phyloP scores from a whole-genome alignment of 2,113 vertebrate genomes.

The Eudorcas thomsonii region DNA sequence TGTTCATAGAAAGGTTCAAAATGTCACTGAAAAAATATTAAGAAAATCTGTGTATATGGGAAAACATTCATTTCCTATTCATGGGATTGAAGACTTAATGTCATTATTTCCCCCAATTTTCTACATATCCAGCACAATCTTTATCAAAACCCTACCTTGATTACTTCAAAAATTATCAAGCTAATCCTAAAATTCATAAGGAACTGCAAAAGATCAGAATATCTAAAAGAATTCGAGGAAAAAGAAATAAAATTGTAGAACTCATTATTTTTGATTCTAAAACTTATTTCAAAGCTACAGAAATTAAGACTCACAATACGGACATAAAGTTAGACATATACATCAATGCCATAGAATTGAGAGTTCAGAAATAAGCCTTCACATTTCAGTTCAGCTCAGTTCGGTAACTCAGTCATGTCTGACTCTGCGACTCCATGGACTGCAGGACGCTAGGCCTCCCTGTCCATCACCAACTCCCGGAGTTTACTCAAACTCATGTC shows the following conservation, averaged over 20 bases:
- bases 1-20: not conserved
- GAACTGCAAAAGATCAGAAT: not conserved
- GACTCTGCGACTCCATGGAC: not conserved
- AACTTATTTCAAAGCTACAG: not conserved
- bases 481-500: not conserved
- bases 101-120: not conserved
- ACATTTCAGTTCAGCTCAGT: not conserved
- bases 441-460: not conserved
- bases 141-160: not conserved
- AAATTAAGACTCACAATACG: not conserved
- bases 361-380: not conserved
- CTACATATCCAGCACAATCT: not conserved
- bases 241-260: not conserved
- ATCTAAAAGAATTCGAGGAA: not conserved
- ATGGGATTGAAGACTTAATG: not conserved
- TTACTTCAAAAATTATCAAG: not conserved
- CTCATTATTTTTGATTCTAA: not conserved
- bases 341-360: not conserved
- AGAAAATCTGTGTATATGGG: not conserved
- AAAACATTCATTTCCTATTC: not conserved
- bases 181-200: not conserved
- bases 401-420: not conserved
- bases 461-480: accelerated
- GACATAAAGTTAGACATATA: not conserved
- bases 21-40: not conserved